Base-by-base conservation (phyloP, 64 coral and sea anemone genomes). In the Porites australiensis region DNA sequence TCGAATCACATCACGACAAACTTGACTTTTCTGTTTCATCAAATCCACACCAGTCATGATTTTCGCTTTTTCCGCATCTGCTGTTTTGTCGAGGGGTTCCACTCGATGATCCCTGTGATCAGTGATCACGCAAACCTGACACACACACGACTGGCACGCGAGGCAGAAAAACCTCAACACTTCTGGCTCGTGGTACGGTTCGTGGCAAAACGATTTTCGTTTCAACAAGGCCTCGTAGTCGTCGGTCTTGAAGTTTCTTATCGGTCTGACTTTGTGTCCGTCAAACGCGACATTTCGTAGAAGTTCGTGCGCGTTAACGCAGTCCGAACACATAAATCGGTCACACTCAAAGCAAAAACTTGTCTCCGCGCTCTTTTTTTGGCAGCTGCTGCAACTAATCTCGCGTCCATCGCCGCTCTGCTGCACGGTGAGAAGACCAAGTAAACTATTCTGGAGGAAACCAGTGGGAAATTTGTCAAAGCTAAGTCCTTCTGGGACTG, bases 401-500 rank as follows among this genome's bases (percentile, higher is more conserved):
- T 88, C 74, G 50, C 50, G 22, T 74, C 45, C 59, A 59, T 55
- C 22, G 3, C 59, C 46, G 0, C 74, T 54, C 43, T 88, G 58
- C 46, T 22, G 37, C 11, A 75, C 74, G 12, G 52, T 23, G 11
- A 88, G 69, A 58, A 88, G 53, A 44, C 8, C 70, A 75, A 74
- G 68, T 57, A 74, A 74, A 74, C 86, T 88, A 74, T 88, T 88
- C 5, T 88, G 86, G 3, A 74, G 86, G 15, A 88, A 88, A 58
- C 86, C 74, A 13, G 68, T 88, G 18, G 68, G 86, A 27, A 75
- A 58, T 7, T 75, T 58, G 52, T 88, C 86, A n/a, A 88, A 88
- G 52, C 23, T 4, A 46, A 57, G 37, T 10, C 58, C 11, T 5
- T 88, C 69, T 43, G 86, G 86, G 2, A 88, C 50, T 0, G 2